These are phyloP conservation scores for Psophia crepitans DNA, from an alignment of 2,113 vertebrate species.

Conservation along the genomic window DNA sequence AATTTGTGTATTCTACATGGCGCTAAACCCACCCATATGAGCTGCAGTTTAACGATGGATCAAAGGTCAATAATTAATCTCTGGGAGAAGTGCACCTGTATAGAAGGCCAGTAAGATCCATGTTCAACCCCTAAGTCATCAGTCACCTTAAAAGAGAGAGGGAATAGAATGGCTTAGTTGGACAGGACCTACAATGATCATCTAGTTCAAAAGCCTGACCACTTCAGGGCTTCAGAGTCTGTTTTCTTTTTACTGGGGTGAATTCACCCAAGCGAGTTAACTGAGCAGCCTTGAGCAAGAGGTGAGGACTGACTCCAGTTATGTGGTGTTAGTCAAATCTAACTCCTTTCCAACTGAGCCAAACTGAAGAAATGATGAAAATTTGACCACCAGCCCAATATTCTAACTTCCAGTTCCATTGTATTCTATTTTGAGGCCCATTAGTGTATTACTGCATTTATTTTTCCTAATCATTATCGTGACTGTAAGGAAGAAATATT, in stretches of 20 bases:
- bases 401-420: background rate
- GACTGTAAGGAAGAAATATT: background rate
- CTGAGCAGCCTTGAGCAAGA: background rate
- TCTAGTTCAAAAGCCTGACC: background rate
- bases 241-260: background rate
- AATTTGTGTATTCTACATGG: background rate
- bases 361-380: background rate
- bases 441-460: background rate
- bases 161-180: background rate
- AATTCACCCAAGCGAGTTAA: background rate
- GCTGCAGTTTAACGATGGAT: background rate
- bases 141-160: background rate
- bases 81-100: background rate
- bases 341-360: background rate
- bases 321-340: background rate
- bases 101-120: background rate
- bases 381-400: background rate
- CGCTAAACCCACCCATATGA: background rate
- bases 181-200: background rate
- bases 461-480: background rate
- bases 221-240: background rate
- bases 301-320: background rate
- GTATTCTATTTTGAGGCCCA: background rate
- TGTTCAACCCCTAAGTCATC: background rate
- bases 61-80: background rate